These are phyloP conservation scores for Sebastes umbrosus DNA, from an alignment of 2,797 vertebrate species.

Conservation along the genomic window DNA sequence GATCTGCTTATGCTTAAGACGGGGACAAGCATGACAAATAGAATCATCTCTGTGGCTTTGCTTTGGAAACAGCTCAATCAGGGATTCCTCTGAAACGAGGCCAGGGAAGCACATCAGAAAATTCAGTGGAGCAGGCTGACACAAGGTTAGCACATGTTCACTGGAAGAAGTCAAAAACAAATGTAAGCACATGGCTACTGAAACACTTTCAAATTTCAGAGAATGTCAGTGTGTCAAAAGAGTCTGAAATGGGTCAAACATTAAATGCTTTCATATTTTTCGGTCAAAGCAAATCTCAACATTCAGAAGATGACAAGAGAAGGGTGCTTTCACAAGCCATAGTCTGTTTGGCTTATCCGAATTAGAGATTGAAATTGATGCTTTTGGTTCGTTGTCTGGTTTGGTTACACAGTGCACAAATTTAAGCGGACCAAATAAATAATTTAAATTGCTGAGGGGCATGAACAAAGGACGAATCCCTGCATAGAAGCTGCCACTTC, in stretches of 20 bases:
- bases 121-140: slow-evolving; percentile 2
- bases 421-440: no score
- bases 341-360: no score
- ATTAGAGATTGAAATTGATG: no score
- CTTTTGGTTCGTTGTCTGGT: no score
- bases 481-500: no score
- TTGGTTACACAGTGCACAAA: no score
- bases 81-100: slow-evolving; percentile 11
- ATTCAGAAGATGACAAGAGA: background rate
- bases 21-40: background rate
- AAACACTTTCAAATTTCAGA: slow-evolving; percentile 18
- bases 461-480: no score
- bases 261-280: background rate
- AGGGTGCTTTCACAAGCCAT: background rate
- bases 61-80: slow-evolving; percentile 31
- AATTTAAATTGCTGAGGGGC: no score
- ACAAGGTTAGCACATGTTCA: slow-evolving; percentile 49
- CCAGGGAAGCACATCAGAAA: slow-evolving; percentile 22
- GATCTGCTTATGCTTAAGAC: slow-evolving; percentile 13
- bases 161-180: background rate
- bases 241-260: background rate
- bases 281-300: background rate
- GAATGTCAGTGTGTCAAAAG: slow-evolving; percentile 18
- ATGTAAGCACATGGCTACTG: background rate
- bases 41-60: slow-evolving; percentile 14